phyloP scores from a whole-genome alignment of 92 coral and sea anemone species.

The Plumapathes pennacea region DNA sequence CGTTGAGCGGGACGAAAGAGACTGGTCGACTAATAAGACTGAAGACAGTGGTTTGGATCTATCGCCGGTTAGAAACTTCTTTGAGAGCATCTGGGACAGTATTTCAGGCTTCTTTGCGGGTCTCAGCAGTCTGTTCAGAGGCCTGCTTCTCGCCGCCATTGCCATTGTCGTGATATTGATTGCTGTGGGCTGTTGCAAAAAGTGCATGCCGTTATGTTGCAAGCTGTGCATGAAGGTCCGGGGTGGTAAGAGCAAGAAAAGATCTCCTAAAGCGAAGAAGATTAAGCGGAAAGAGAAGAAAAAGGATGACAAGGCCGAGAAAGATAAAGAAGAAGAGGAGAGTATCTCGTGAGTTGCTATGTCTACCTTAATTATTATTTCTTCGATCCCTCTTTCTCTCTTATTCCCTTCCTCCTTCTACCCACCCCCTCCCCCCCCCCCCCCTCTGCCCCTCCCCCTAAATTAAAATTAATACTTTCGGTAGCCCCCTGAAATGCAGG shows the following conservation, averaged over 20 bases:
- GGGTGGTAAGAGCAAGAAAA: slow-evolving; percentile 21
- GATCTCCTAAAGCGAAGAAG: slow-evolving; percentile 12
- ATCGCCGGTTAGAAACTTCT: slow-evolving; percentile 47
- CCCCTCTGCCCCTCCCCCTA: too few species aligned
- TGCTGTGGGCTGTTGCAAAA: slow-evolving; percentile 76
- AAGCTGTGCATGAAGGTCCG: too few species aligned
- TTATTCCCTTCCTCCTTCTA: background rate
- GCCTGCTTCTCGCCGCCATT: slow-evolving; percentile 56
- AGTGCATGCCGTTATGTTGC: too few species aligned
- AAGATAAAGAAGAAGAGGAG: slow-evolving; percentile 79
- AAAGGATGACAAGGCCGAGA: slow-evolving; percentile 57
- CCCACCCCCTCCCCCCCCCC: background rate
- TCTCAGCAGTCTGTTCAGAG: slow-evolving; percentile 68
- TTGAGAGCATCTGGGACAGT: slow-evolving; percentile 36
- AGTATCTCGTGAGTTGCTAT: background rate
- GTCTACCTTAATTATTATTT: background rate
- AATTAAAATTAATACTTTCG: too few species aligned
- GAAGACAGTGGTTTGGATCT: slow-evolving; percentile 67
- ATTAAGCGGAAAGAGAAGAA: slow-evolving; percentile 20
- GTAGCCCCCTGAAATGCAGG: too few species aligned
- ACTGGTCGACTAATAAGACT: slow-evolving; percentile 62
- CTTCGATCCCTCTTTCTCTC: background rate
- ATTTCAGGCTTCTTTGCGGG: slow-evolving; percentile 43
- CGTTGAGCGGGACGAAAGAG: slow-evolving; percentile 72
- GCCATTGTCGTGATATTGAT: slow-evolving; percentile 59